phyloP scores from a whole-genome alignment of 2,888 invertebrate species.

The Acanthacorydalis orientalis region DNA sequence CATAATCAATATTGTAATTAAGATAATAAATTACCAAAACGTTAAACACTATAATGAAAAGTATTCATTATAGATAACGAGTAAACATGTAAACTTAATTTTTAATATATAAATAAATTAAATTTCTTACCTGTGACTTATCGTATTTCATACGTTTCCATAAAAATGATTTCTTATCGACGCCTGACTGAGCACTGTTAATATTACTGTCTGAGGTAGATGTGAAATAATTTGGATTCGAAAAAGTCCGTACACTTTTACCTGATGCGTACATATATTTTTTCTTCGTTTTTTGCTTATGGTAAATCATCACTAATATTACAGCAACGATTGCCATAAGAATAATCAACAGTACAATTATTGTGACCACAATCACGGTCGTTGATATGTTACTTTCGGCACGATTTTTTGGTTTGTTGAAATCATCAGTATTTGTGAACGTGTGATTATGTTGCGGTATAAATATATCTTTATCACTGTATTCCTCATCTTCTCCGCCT shows the following conservation, averaged over 20 bases:
- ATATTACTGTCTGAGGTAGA: constrained; percentile 20
- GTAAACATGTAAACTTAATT: too few species aligned
- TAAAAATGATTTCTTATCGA: constrained; percentile 39
- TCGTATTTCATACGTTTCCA: constrained; percentile 69
- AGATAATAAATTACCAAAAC: too few species aligned
- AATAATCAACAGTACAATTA: constrained; percentile 26
- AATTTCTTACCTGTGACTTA: constrained; percentile 43
- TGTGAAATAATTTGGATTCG: constrained; percentile 71
- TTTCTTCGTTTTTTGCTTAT: constrained; percentile 30
- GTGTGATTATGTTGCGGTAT: not conserved
- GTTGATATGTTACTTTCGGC: constrained; percentile 1
- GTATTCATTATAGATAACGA: too few species aligned
- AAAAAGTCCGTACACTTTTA: constrained; percentile 64
- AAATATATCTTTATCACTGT: constrained; percentile 4
- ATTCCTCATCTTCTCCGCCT: constrained; percentile 12
- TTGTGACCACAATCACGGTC: constrained; percentile 4
- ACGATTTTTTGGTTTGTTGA: not conserved
- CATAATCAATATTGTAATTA: too few species aligned
- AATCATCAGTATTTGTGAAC: not conserved
- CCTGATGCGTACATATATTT: constrained; percentile 37
- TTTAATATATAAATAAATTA: not conserved
- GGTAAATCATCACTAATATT: constrained; percentile 25
- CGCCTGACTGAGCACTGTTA: constrained; percentile 14
- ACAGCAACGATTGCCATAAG: constrained; percentile 23
- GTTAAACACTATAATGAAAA: too few species aligned